phyloP scores from a whole-genome alignment of 2,797 vertebrate species.

The Chrosomus eos region DNA sequence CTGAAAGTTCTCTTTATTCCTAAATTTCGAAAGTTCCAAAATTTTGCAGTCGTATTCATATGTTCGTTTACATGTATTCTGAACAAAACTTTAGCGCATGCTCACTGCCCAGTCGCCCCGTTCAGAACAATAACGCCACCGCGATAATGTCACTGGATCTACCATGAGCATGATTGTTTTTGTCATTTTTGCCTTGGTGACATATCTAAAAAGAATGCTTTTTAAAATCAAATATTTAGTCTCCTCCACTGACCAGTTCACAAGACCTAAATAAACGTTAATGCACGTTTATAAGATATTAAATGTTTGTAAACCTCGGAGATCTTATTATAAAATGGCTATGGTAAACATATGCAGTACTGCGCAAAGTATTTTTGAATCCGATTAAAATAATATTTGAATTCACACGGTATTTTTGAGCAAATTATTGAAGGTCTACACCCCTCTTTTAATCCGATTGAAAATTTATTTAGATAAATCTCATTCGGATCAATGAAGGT shows the following conservation, averaged over 20 bases:
- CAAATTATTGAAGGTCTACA: not conserved
- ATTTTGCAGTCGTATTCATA: not conserved
- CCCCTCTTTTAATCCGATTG: not conserved
- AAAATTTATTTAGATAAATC: not conserved
- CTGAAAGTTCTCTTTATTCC: too few relatives aligned
- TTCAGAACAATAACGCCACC: not conserved
- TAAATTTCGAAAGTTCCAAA: too few relatives aligned
- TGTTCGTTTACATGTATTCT: not conserved
- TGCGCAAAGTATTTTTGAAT: not conserved
- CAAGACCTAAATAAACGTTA: not conserved
- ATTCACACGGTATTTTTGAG: not conserved
- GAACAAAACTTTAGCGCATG: not conserved
- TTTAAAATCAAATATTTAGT: not conserved
- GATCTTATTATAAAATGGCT: not conserved
- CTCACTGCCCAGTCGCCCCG: rapidly evolving
- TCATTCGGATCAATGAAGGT: not conserved
- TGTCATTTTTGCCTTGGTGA: not conserved
- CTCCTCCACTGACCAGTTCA: not conserved
- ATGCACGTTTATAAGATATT: not conserved
- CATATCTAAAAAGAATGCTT: not conserved
- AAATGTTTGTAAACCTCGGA: not conserved
- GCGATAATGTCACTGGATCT: not conserved
- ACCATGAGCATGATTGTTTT: not conserved
- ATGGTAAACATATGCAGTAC: not conserved
- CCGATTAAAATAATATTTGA: not conserved